Base-by-base conservation (phyloP, 2,888 invertebrate species). In the Lordiphosa fenestrarum region DNA sequence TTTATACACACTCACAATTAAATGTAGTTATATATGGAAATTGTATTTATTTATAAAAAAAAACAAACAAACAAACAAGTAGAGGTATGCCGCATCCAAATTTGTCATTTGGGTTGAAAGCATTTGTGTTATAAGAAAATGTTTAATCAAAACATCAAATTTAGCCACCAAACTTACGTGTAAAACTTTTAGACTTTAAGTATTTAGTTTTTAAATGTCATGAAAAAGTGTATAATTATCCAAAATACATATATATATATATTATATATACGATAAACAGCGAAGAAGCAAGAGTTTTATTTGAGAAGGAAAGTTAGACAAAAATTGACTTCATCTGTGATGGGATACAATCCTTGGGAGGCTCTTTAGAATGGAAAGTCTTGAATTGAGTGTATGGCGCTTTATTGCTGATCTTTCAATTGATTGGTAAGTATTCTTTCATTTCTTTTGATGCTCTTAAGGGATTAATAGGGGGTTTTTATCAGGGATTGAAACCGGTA, bases 141-240 rank as follows among this genome's bases (percentile, higher is more conserved):
- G 64, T 71, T 66, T 80, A 80, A 75, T 80, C 73, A 68, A 80
- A 80, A 44, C 10, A 44, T 13, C 13, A 25, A 66, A 66, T 52
- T 57, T 72, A 77, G 73, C 81, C 70, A 77, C 76, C 80, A 80
- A 77, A 80, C 61, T 40, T 70, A 75, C 41, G 51, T 74, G 71
- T 76, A 76, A 71, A 66, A 62, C 21, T 15, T 15, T 12, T 25
- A 77, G 71, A 48, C 19, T n/a, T 51, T 74, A 78, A 78, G 68
- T 46, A 25, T 42, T 64, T 75, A 77, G 73, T 39, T 69, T 69
- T 66, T 78, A 60, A 49, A 73, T 73, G 58, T 55, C 61, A 61
- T 66, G 47, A 59, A 61, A 65, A 46, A 55, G 51, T 76, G 78
- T 82, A 76, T 81, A 77, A 81, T 68, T 68, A 73, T 64, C 65